Base-by-base conservation (phyloP, 2,113 vertebrate species). In the Copsychus sechellarum region DNA sequence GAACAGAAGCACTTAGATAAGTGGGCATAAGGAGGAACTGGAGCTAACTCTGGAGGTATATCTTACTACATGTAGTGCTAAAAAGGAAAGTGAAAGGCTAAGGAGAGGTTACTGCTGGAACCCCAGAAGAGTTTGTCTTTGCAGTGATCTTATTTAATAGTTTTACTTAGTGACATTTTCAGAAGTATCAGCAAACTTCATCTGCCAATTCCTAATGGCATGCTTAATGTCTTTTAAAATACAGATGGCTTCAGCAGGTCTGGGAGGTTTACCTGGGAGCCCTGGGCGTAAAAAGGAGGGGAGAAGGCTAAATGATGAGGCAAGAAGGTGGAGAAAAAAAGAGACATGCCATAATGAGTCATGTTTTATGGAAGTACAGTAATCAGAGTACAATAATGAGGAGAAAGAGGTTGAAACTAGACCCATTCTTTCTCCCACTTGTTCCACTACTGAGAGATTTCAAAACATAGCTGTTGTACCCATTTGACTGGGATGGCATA, bases 111-210 rank as follows among this genome's bases (percentile, higher is more conserved):
- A 43, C 67, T 66, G 31, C 42, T 88, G 21, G 45, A 86, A 62
- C 24, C 90, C 33, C 54, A 56, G 54, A 73, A 45, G 45, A 34
- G 33, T 82, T 88, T 90, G 21, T 90, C 74, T 92, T 83, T 73
- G 45, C 42, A 69, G 42, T 80, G 40, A 65, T 94, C 79, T 85
- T 76, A 23, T 72, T 95, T 92, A 88, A 77, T 82, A 33, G 15
- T 83, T 92, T 54, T 70, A 72, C 60, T 73, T 77, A 83, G 54
- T 95, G 79, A 83, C 88, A 85, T 95, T 97, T 92, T 57, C 2
- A 2, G 45, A 94, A 95, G 88, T 94, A 90, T 31, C 85, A 93
- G 58, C 50, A 90, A 91, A 80, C 42, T 88, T 90, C 58, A 77
- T 36, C 36, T 88, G 50, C 50, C 62, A 40, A 26, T 80, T 92